Evolutionary conservation across 2,888 invertebrate genomes (phyloP), one percentile per base, ranked within the genome.

Genomic region (Stomorhina lunata): DNA sequence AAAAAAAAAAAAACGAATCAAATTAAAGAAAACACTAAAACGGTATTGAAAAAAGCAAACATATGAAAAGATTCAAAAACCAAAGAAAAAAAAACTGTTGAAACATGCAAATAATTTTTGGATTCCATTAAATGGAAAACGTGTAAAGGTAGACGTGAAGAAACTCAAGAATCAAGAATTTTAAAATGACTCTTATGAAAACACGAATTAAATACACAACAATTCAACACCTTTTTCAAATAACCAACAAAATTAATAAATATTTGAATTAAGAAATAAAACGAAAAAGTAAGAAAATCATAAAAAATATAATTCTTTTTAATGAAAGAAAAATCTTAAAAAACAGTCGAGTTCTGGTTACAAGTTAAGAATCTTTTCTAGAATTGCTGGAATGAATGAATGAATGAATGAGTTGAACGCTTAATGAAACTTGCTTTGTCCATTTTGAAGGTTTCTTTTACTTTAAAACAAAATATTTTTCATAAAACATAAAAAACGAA

Each of bases 51-150:
- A 32, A 45, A 72, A 59, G 6, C 9, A 40, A 22, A 20, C 20
- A 20, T 17, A 20, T 29, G 32, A 65, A 45, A 29, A 12, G 37
- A 48, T n/a, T 73, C 20, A 48, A 57, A 57, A 66, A n/a, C 9
- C 6, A 27, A 20, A 5, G n/a, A 63, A 37, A 68, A 43, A 76
- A 72, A 79, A 83, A 73, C 75, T 84, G 83, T 80, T 68, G 83
- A 84, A 85, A 85, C 81, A 84, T 84, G 84, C 84, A 85, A 85
- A 85, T 84, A 83, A 80, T 78, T 85, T n/a, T 80, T 55, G 75
- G 82, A 78, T 78, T 84, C 84, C 65, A 78, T 78, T 84, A 73
- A 75, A 75, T 71, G 15, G 20, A 82, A 55, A 34, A 43, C 37
- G 48, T 50, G 40, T 40, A n/a, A n/a, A n/a, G n/a, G n/a, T n/a